Evolutionary conservation across 2,888 invertebrate genomes (phyloP).

Genomic region (Dendrolimus houi): DNA sequence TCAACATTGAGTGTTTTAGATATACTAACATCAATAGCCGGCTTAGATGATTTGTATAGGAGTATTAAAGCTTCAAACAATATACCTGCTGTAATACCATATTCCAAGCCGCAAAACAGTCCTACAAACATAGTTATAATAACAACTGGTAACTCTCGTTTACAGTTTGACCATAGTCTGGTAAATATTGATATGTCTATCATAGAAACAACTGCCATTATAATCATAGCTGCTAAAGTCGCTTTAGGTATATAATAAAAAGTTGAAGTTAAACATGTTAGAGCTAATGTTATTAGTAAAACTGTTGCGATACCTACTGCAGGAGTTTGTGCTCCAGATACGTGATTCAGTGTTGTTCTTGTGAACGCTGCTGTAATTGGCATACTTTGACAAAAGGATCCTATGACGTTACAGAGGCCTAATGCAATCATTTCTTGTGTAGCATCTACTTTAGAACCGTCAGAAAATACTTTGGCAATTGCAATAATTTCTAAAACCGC

Average conservation of each 20-base stretch:
- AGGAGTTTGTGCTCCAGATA: conserved; percentile 91
- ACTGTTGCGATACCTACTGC: conserved; percentile 88
- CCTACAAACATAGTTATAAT: conserved; percentile 39
- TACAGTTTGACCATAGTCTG: conserved; percentile 87
- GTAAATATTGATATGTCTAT: conserved; percentile 79
- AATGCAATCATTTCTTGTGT: conserved; percentile 95
- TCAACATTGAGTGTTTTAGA: conserved; percentile 13
- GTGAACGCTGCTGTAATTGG: conserved; percentile 92
- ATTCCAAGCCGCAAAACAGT: conserved; percentile 48
- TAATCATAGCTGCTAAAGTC: conserved; percentile 90
- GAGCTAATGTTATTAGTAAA: conserved; percentile 83
- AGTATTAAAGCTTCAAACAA: conserved; percentile 45
- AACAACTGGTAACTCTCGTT: conserved; percentile 60
- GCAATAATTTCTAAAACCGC: conserved; percentile 84
- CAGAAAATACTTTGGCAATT: conserved; percentile 86
- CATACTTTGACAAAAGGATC: conserved; percentile 91
- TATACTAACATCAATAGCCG: conserved; percentile 30
- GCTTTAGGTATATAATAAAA: conserved; percentile 92
- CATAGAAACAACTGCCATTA: conserved; percentile 92
- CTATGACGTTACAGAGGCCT: conserved; percentile 88
- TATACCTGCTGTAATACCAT: conserved; percentile 54
- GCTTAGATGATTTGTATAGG: conserved; percentile 47
- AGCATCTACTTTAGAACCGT: conserved; percentile 86
- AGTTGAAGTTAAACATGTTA: conserved; percentile 86
- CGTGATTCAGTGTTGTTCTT: conserved; percentile 91